Conservation (phyloP, 2,797 vertebrate genomes). For the Scolopax rusticola region DNA sequence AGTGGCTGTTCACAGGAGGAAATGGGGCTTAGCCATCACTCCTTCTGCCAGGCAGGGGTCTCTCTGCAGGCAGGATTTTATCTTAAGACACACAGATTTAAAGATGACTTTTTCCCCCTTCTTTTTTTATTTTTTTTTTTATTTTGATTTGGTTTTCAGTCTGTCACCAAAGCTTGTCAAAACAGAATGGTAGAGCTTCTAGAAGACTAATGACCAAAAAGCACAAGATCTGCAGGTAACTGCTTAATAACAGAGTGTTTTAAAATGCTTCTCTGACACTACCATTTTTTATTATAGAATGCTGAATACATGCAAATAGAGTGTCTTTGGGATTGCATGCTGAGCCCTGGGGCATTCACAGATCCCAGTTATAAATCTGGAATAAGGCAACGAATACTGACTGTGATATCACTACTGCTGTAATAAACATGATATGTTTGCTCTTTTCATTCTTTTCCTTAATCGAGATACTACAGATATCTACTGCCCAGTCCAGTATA, state of each 20-base stretch:
- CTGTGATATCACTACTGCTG: background rate
- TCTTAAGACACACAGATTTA: background rate
- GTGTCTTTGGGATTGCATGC: background rate
- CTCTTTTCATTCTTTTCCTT: background rate
- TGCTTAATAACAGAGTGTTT: conserved; percentile 38
- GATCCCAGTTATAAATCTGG: conserved; percentile 12
- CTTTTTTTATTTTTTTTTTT: fast-evolving
- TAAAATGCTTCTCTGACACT: conserved; percentile 7
- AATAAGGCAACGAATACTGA: background rate
- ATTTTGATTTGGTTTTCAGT: background rate
- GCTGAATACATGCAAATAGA: conserved; percentile 9
- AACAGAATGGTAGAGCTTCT: background rate
- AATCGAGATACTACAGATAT: background rate
- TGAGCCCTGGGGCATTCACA: background rate
- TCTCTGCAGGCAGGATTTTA: background rate
- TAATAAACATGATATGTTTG: background rate
- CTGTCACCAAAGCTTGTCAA: background rate
- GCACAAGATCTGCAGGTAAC: conserved; percentile 10
- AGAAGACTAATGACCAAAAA: conserved; percentile 27
- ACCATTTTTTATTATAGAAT: conserved; percentile 39
- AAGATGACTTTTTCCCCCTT: fast-evolving
- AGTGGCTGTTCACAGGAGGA: background rate
- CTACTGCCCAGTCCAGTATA: background rate
- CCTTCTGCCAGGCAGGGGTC: background rate
- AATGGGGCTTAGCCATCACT: background rate